Percentiles rank a stretch among this genome's conserved stretches.
Conservation (phyloP, 2,797 vertebrate species). For the Trematomus bernacchii region DNA sequence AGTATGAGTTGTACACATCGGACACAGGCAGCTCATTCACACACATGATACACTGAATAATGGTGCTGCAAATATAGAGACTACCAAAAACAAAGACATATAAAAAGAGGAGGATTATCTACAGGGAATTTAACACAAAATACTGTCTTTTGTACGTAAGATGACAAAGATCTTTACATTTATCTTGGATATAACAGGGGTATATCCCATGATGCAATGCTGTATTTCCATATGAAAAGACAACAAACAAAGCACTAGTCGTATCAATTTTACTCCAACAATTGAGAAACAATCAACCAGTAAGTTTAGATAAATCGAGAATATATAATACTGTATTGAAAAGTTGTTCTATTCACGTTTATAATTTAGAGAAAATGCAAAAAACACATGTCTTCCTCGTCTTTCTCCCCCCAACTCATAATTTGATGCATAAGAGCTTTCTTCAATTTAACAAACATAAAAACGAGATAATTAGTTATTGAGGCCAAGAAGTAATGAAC, state of each 20-base stretch:
- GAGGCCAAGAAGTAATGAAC: no score
- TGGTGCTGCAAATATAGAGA: neutral
- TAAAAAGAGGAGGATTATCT: neutral
- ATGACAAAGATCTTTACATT: neutral
- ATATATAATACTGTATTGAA: neutral
- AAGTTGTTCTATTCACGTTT: neutral
- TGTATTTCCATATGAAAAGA: neutral
- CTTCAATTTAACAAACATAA: no score
- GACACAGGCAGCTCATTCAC: rapidly evolving
- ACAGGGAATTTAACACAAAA: neutral
- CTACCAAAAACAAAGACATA: rapidly evolving
- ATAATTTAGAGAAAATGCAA: neutral
- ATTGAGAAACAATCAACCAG: neutral
- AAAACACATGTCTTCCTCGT: no score
- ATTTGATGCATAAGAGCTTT: no score
- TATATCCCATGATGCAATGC: conserved; percentile 15
- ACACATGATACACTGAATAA: neutral
- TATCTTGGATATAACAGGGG: rapidly evolving
- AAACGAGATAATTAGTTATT: no score
- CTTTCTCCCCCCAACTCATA: no score
- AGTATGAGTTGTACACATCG: conserved; percentile 29
- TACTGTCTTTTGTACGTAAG: rapidly evolving
- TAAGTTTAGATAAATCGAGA: neutral
- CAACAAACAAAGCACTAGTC: neutral
- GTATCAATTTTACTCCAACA: neutral